phyloP scores from a whole-genome alignment of 2,113 vertebrate species.

The Osmerus eperlanus region DNA sequence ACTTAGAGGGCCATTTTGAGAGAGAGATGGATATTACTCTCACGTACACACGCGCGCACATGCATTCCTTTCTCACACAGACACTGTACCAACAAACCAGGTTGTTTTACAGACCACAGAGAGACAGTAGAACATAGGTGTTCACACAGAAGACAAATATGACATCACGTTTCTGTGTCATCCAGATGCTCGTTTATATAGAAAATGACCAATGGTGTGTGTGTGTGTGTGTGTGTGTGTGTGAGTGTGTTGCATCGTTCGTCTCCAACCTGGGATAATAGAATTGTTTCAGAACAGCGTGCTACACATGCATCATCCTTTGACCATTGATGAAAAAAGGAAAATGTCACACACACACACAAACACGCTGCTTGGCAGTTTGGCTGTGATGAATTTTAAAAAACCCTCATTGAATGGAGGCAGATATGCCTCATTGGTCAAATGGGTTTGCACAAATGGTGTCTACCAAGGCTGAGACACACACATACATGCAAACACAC shows the following conservation, averaged over 20 bases:
- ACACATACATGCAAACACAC: neutral
- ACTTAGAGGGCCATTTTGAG: no score
- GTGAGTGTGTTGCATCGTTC: constrained; percentile 41
- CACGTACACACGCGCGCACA: no score
- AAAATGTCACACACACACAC: neutral
- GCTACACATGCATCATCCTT: constrained; percentile 41
- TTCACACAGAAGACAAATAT: neutral
- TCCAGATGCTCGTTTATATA: neutral
- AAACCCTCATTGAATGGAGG: constrained; percentile 22
- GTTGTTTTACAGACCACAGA: neutral
- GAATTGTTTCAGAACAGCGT: constrained; percentile 26
- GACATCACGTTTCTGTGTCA: neutral
- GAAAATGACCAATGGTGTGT: constrained; percentile 10
- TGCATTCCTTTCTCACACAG: no score
- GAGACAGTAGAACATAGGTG: neutral
- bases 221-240: constrained; percentile 15
- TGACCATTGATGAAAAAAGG: constrained; percentile 37
- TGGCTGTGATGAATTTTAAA: constrained; percentile 27
- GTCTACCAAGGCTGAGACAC: constrained; percentile 22
- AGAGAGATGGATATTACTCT: no score
- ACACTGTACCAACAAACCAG: neutral
- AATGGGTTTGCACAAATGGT: constrained; percentile 34
- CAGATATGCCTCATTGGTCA: constrained; percentile 39
- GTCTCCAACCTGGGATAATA: constrained; percentile 34
- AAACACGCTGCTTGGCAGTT: neutral